Percentiles rank a stretch among this genome's conserved stretches.
Conservation (phyloP, 2,797 vertebrate genomes). For the Pelobates cultripes region DNA sequence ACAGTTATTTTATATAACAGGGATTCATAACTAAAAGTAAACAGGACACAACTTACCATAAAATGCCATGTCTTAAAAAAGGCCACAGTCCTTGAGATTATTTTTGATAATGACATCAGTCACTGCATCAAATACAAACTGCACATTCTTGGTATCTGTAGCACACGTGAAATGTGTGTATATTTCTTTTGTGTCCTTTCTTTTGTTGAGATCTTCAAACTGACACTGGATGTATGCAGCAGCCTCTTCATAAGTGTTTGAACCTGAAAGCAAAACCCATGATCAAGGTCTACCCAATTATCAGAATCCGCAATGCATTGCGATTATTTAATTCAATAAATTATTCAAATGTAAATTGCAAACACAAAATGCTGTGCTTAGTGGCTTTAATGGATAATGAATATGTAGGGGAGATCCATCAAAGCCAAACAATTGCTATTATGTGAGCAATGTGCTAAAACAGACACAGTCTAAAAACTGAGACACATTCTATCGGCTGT, state of each 20-base stretch:
- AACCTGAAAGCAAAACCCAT: constrained; percentile 74
- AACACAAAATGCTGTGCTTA: too few relatives aligned
- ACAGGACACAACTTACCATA: constrained; percentile 59
- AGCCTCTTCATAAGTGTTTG: constrained; percentile 97
- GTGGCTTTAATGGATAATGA: too few relatives aligned
- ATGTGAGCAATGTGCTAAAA: too few relatives aligned
- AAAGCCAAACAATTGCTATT: too few relatives aligned
- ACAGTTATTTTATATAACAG: too few relatives aligned
- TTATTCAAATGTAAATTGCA: too few relatives aligned
- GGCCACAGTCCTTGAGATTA: constrained; percentile 98
- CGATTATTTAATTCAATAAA: too few relatives aligned
- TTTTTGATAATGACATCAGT: constrained; percentile 99
- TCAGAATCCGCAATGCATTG: too few relatives aligned
- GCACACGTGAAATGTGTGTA: constrained; percentile 99
- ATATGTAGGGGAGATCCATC: too few relatives aligned
- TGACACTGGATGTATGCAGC: constrained; percentile 98
- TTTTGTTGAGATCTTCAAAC: constrained; percentile 98
- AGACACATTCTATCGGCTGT: too few relatives aligned
- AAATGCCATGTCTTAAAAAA: constrained; percentile 81
- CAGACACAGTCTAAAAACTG: too few relatives aligned
- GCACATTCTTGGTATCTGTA: constrained; percentile 98
- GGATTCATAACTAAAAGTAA: neutral
- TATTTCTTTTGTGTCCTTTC: constrained; percentile 98
- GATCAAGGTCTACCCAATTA: neutral
- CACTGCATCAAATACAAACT: constrained; percentile 98